A percentile compares a stretch with the other conserved stretches of the same genome.
These are phyloP conservation scores for Pygoscelis antarcticus DNA, from an alignment of 2,113 vertebrate genomes.

Conservation along the genomic window DNA sequence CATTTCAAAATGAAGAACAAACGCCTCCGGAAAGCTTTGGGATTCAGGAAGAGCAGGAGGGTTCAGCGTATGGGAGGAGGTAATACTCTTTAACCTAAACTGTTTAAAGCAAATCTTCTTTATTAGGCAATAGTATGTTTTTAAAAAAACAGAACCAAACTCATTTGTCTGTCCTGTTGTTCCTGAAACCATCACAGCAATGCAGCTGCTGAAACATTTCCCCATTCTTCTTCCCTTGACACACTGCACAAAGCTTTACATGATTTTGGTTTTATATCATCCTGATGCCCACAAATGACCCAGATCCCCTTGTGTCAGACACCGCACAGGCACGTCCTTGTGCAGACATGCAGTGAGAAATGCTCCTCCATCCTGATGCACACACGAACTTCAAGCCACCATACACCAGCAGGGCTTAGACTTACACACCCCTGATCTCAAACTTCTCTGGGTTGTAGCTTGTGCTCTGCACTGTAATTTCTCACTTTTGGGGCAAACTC, in stretches of 20 bases:
- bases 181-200: constrained; percentile 58
- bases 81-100: constrained; percentile 16
- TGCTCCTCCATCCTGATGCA: background rate
- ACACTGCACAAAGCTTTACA: background rate
- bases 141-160: constrained; percentile 52
- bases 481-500: background rate
- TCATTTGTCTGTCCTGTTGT: background rate
- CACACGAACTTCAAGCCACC: background rate
- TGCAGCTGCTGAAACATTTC: constrained; percentile 54
- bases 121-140: constrained; percentile 24
- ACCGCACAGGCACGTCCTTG: background rate
- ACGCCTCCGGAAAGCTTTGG: background rate
- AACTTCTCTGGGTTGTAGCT: background rate
- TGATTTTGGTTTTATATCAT: background rate
- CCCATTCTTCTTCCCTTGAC: constrained; percentile 49
- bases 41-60: background rate
- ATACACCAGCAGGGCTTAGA: background rate
- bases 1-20: constrained; percentile 4
- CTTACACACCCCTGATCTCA: background rate
- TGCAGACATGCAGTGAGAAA: background rate
- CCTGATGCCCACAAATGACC: background rate
- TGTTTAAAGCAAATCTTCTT: background rate
- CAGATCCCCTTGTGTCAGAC: background rate
- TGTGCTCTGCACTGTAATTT: background rate
- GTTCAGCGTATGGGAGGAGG: background rate